Evolutionary conservation across 2,113 vertebrate genomes (phyloP), one percentile per base, ranked within the genome.

Genomic region (Triplophysa tibetana): DNA sequence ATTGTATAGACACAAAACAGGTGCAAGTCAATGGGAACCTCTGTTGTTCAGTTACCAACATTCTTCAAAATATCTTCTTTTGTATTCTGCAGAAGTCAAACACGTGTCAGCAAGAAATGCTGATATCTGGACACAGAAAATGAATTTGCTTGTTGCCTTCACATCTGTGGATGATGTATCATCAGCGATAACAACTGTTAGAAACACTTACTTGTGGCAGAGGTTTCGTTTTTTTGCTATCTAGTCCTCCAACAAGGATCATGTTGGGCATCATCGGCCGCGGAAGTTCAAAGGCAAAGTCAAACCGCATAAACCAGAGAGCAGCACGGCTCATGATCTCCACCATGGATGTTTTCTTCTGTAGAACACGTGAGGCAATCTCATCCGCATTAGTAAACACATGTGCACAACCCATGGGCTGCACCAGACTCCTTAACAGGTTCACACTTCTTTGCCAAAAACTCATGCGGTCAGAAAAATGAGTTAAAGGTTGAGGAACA

Each of bases 191-290:
- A 60, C 52, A 23, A 13, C 54, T 33, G 14, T 45, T 48, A 6
- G 1, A 16, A 61, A 45, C 11, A 58, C 85, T 45, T 24, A 90
- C 90, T 86, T 89, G 80, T 26, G 89, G 24, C 4, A 94, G 64
- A 1, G 77, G 10, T 7, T 78, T 91, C 38, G 64, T 60, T 50
- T 23, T 83, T 65, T 29, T 58, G 79, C 80, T 89, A 50, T 82
- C 89, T 77, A 87, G 79, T 21, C 85, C 90, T 38, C 89, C 89
- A 0, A 90, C 76, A 0, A 87, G 87, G 72, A 95, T 3, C 82
- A 92, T 83, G 64, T 93, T 95, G 66, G 92, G 93, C 93, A 94
- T 95, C 60, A 93, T 0, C 0, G 94, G 93, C 1, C 2, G 86
- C 0, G 92, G 93, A 62, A 89, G 93, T 29, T 94, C 90, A 5